Percentiles rank a stretch among this genome's conserved stretches.
phyloP scores from a whole-genome alignment of 2,797 vertebrate species.

The Ataeniobius toweri region DNA sequence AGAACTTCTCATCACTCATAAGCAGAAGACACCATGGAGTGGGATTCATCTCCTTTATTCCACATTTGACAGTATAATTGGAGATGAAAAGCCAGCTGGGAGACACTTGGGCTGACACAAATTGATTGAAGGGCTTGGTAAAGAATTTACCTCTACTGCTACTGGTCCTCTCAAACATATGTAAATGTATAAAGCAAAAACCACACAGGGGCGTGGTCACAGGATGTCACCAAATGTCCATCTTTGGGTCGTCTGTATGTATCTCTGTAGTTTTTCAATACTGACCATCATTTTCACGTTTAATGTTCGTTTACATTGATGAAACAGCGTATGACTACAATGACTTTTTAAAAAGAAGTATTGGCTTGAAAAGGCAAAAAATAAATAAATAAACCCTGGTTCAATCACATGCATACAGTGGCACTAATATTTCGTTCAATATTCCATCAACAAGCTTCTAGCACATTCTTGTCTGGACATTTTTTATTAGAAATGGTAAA shows the following conservation, averaged over 20 bases:
- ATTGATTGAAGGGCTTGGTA: not conserved
- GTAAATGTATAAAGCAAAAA: not conserved
- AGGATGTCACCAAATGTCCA: not conserved
- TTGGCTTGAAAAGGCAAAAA: not conserved
- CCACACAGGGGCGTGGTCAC: not conserved
- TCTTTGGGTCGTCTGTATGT: not conserved
- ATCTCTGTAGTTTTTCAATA: not conserved
- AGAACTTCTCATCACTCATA: constrained; percentile 54
- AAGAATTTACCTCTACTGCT: not conserved
- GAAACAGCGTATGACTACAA: not conserved
- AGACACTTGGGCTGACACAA: constrained; percentile 19
- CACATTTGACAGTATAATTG: constrained; percentile 54
- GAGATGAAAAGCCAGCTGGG: constrained; percentile 37
- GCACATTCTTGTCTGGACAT: not conserved
- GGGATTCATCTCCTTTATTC: constrained; percentile 56
- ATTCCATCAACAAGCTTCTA: not conserved
- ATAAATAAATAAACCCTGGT: not conserved
- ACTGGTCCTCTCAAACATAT: not conserved
- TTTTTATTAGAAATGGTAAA: not conserved
- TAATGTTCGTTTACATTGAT: not conserved
- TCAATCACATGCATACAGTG: not conserved
- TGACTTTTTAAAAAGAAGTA: not conserved
- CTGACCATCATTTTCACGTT: not conserved
- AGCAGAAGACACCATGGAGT: constrained; percentile 37
- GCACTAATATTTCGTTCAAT: not conserved